These are phyloP conservation scores for Labia minor DNA, from an alignment of 2,888 invertebrate genomes.

Conservation along the genomic window DNA sequence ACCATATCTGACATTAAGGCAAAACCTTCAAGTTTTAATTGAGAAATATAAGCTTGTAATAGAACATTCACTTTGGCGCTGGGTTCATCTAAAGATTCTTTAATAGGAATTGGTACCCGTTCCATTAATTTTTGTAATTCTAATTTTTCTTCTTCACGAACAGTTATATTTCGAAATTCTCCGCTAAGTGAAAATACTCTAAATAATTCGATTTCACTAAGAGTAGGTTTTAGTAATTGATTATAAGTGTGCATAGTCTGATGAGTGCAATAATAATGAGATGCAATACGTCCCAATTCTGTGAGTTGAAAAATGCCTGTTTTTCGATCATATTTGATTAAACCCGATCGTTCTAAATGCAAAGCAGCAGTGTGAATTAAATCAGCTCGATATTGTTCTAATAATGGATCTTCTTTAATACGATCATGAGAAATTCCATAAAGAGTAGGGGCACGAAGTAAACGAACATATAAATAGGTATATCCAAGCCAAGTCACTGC, in stretches of 20 bases:
- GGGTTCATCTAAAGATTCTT: conserved; percentile 74
- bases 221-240: conserved; percentile 86
- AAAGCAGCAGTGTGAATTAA: conserved; percentile 89
- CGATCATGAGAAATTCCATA: conserved; percentile 80
- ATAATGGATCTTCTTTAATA: conserved; percentile 65
- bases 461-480: conserved; percentile 86
- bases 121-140: conserved; percentile 92
- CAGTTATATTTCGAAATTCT: conserved; percentile 88
- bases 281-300: conserved; percentile 92
- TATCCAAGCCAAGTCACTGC: conserved; percentile 93
- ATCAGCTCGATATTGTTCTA: conserved; percentile 88
- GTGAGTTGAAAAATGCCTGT: conserved; percentile 82
- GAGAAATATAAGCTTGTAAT: conserved; percentile 95
- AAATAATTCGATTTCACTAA: conserved; percentile 96
- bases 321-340: conserved; percentile 90
- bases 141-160: conserved; percentile 91
- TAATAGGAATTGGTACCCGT: conserved; percentile 96
- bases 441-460: conserved; percentile 79
- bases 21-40: conserved; percentile 94
- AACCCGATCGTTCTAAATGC: conserved; percentile 83
- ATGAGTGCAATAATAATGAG: conserved; percentile 95
- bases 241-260: conserved; percentile 96
- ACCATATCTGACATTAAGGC: conserved; percentile 99
- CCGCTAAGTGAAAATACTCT: conserved; percentile 95
- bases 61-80: conserved; percentile 93